Evolutionary conservation across 2,888 invertebrate species (phyloP).

Genomic region (Osedax fenrisi): DNA sequence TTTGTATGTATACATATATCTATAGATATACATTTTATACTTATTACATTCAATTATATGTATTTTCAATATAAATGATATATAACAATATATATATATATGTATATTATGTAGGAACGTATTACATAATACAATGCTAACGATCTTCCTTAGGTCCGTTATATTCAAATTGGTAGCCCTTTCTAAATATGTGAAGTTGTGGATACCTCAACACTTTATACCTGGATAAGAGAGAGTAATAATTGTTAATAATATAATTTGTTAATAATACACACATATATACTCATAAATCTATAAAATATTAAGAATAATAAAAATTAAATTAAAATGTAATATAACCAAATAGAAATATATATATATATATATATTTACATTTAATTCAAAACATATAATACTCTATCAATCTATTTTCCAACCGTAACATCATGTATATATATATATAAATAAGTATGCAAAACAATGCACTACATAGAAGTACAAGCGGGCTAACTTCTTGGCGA

Average conservation of each 20-base stretch:
- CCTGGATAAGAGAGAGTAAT: too few species aligned
- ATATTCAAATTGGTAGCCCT: not conserved
- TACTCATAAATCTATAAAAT: too few species aligned
- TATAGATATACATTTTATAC: not conserved
- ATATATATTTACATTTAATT: not conserved
- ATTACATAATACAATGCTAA: too few species aligned
- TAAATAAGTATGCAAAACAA: not conserved
- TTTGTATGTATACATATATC: not conserved
- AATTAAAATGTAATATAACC: too few species aligned
- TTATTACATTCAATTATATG: not conserved
- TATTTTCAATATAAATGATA: not conserved
- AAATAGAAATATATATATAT: not conserved
- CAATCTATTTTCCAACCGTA: too few species aligned
- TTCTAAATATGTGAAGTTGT: not conserved
- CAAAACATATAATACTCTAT: too few species aligned
- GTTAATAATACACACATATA: too few species aligned
- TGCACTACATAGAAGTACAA: too few species aligned
- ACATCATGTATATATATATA: not conserved
- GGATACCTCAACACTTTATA: not conserved
- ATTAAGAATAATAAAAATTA: too few species aligned
- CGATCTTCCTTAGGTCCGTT: not conserved
- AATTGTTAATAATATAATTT: too few species aligned
- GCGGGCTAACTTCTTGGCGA: not conserved
- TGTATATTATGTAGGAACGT: too few species aligned
- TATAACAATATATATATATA: too few species aligned